phyloP scores from a whole-genome alignment of 2,113 vertebrate genomes.

The Psammodynastes pulverulentus region DNA sequence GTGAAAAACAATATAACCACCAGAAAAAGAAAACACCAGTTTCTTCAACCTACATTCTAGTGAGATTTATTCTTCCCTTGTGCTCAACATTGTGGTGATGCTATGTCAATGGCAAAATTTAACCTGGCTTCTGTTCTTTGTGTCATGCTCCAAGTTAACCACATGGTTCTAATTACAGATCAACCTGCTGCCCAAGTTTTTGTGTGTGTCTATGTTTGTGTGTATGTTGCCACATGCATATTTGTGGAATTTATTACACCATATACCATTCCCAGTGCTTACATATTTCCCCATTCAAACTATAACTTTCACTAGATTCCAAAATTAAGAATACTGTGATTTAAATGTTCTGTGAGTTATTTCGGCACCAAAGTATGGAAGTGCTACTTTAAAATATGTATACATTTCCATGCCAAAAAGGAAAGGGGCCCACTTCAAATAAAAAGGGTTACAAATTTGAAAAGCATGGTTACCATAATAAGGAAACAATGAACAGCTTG shows the following conservation, averaged over 20 bases:
- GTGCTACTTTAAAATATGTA: background rate
- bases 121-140: slow-evolving; percentile 5
- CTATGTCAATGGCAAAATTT: slow-evolving; percentile 12
- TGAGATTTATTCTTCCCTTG: background rate
- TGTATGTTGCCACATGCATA: background rate
- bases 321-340: background rate
- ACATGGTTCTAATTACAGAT: background rate
- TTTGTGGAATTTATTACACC: background rate
- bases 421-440: background rate
- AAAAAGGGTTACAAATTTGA: slow-evolving; percentile 3
- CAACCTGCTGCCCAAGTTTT: background rate
- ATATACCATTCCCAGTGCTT: background rate
- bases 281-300: background rate
- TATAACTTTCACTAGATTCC: slow-evolving; percentile 4
- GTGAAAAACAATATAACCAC: slow-evolving; percentile 26
- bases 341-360: background rate
- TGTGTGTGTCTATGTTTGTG: background rate
- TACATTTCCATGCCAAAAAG: background rate
- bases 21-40: background rate
- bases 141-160: background rate
- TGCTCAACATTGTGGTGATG: background rate
- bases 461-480: background rate
- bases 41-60: background rate
- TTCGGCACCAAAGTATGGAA: background rate
- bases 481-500: slow-evolving; percentile 40